phyloP scores from a whole-genome alignment of 2,888 invertebrate genomes.

The Ennomos quercinarius region DNA sequence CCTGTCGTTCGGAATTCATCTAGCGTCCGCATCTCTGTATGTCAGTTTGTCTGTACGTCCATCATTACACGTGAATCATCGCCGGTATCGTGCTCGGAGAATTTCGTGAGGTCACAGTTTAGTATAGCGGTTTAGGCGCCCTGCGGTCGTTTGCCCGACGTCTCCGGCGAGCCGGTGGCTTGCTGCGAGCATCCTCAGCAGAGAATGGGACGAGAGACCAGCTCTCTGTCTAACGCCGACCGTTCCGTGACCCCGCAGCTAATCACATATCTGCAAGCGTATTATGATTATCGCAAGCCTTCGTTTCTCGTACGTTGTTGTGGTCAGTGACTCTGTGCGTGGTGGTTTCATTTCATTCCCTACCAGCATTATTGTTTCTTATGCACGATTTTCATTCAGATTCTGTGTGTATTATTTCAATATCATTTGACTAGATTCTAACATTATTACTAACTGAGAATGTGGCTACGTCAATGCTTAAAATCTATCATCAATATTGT shows the following conservation, averaged over 20 bases:
- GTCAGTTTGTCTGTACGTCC: slow-evolving; percentile 72
- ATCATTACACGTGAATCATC: slow-evolving; percentile 81
- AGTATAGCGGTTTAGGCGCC: slow-evolving; percentile 83
- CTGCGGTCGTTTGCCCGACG: slow-evolving; percentile 71
- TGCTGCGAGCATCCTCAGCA: slow-evolving; percentile 42
- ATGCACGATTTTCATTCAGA: slow-evolving; percentile 54
- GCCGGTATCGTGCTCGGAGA: slow-evolving; percentile 75
- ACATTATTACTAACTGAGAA: slow-evolving; percentile 31
- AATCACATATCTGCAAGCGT: slow-evolving; percentile 85
- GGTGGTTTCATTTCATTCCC: slow-evolving; percentile 58
- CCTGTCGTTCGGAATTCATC: slow-evolving; percentile 71
- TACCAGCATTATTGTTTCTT: slow-evolving; percentile 55
- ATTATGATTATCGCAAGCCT: slow-evolving; percentile 82
- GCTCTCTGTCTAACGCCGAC: slow-evolving; percentile 79
- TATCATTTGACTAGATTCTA: slow-evolving; percentile 35
- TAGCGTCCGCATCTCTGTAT: slow-evolving; percentile 71
- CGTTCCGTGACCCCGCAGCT: slow-evolving; percentile 82
- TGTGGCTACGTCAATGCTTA: slow-evolving; percentile 28
- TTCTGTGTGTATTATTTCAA: slow-evolving; percentile 43
- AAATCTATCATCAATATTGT: slow-evolving; percentile 25
- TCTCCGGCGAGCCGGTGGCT: slow-evolving; percentile 55
- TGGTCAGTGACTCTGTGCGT: slow-evolving; percentile 78
- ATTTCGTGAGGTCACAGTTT: slow-evolving; percentile 86
- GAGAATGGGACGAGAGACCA: slow-evolving; percentile 54
- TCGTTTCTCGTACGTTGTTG: slow-evolving; percentile 76